phyloP scores from a whole-genome alignment of 2,113 vertebrate species.

The Calidris pygmaea region DNA sequence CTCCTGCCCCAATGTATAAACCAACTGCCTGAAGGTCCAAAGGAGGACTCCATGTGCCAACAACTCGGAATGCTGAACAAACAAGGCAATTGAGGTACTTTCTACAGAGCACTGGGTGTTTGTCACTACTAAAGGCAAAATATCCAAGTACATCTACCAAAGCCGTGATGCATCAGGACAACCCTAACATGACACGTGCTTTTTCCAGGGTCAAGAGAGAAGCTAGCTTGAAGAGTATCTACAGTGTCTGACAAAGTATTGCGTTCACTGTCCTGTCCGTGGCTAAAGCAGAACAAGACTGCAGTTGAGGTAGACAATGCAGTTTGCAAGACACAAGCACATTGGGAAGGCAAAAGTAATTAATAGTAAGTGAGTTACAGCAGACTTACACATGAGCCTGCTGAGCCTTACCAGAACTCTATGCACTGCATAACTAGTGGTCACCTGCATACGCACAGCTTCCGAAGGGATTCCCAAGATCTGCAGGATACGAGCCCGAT shows the following conservation, averaged over 20 bases:
- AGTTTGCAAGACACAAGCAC: not conserved
- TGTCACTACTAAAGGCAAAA: not conserved
- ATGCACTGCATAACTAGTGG: not conserved
- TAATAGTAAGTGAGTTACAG: not conserved
- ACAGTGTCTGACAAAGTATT: not conserved
- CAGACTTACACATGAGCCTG: not conserved
- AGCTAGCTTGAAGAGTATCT: not conserved
- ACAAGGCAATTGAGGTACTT: not conserved
- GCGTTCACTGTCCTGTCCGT: not conserved
- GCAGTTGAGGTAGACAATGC: not conserved
- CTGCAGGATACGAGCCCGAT: not conserved
- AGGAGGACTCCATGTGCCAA: not conserved
- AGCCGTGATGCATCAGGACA: not conserved
- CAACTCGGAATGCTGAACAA: not conserved
- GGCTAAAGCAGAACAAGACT: not conserved
- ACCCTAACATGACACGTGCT: not conserved
- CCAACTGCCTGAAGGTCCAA: slow-evolving; percentile 1
- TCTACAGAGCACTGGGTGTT: not conserved
- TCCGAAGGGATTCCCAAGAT: not conserved
- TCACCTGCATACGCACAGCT: not conserved
- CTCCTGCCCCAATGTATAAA: not conserved
- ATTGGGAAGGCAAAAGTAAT: not conserved
- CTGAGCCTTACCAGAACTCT: not conserved
- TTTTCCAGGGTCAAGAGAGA: not conserved
- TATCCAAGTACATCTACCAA: not conserved